Evolutionary conservation across 1,140 invertebrate genomes (phyloP).

Genomic region (Ostrea denselamellosa): DNA sequence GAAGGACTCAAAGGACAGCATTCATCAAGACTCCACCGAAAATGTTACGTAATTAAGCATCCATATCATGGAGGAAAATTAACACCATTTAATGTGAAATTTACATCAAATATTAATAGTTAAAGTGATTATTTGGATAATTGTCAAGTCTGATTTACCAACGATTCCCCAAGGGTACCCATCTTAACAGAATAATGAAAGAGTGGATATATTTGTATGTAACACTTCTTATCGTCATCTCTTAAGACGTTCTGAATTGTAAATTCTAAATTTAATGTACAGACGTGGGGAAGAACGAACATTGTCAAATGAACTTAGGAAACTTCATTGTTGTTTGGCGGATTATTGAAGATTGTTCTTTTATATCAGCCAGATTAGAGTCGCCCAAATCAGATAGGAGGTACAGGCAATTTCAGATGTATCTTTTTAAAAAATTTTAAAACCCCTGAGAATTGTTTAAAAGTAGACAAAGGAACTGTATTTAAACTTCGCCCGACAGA

Average conservation of each 20-base stretch:
- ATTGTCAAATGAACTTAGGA: slow-evolving; percentile 8
- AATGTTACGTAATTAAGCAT: neutral
- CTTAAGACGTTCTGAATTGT: neutral
- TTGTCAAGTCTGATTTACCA: neutral
- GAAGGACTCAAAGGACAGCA: neutral
- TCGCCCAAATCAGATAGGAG: slow-evolving; percentile 19
- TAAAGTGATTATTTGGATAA: neutral
- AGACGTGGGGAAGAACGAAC: neutral
- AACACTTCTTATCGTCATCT: slow-evolving; percentile 10
- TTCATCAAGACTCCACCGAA: neutral
- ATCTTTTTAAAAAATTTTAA: slow-evolving; percentile 6
- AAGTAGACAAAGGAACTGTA: slow-evolving; percentile 2
- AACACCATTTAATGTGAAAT: neutral
- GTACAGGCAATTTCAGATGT: neutral
- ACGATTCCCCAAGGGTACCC: neutral
- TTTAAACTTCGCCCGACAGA: neutral
- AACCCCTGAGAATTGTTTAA: neutral
- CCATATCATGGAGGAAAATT: neutral
- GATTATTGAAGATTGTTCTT: slow-evolving; percentile 2
- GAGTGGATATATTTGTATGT: neutral
- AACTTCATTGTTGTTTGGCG: neutral
- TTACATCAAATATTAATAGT: neutral
- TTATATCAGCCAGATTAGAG: neutral
- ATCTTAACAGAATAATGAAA: neutral
- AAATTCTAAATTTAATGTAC: slow-evolving; percentile 7